Evolutionary conservation across 2,888 invertebrate genomes (phyloP).

Genomic region (Eupeodes latifasciatus): DNA sequence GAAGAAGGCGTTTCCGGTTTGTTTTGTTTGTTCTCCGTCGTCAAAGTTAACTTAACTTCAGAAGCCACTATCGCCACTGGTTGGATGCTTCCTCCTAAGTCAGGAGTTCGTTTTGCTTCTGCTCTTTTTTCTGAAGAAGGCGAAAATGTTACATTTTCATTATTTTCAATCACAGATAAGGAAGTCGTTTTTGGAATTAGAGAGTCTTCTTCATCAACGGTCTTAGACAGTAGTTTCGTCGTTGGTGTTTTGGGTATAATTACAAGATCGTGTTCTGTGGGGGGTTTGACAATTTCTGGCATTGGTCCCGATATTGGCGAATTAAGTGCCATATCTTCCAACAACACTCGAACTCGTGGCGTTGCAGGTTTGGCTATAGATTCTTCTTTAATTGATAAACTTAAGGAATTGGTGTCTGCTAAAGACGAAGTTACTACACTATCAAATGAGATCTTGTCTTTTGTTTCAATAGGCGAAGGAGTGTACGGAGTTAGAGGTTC

Average conservation of each 20-base stretch:
- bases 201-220: slow-evolving; percentile 47
- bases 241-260: slow-evolving; percentile 26
- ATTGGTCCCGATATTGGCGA: slow-evolving; percentile 27
- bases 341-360: neutral
- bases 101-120: slow-evolving; percentile 48
- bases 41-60: slow-evolving; percentile 43
- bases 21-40: slow-evolving; percentile 69
- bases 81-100: slow-evolving; percentile 31
- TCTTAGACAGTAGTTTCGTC: slow-evolving; percentile 6
- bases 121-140: slow-evolving; percentile 37
- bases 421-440: slow-evolving; percentile 17
- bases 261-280: slow-evolving; percentile 14
- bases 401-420: slow-evolving; percentile 12
- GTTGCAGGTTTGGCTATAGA: neutral
- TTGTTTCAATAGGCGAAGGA: slow-evolving; percentile 50
- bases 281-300: slow-evolving; percentile 3
- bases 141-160: slow-evolving; percentile 47
- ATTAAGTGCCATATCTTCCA: neutral
- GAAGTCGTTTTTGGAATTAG: slow-evolving; percentile 65
- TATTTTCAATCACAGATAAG: slow-evolving; percentile 72
- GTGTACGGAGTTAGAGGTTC: slow-evolving; percentile 51
- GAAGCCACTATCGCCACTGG: neutral
- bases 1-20: neutral
- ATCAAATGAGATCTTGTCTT: slow-evolving; percentile 25
- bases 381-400: slow-evolving; percentile 34